Base-by-base conservation (phyloP, 2,888 invertebrate species). In the Chrysina gloriosa region DNA sequence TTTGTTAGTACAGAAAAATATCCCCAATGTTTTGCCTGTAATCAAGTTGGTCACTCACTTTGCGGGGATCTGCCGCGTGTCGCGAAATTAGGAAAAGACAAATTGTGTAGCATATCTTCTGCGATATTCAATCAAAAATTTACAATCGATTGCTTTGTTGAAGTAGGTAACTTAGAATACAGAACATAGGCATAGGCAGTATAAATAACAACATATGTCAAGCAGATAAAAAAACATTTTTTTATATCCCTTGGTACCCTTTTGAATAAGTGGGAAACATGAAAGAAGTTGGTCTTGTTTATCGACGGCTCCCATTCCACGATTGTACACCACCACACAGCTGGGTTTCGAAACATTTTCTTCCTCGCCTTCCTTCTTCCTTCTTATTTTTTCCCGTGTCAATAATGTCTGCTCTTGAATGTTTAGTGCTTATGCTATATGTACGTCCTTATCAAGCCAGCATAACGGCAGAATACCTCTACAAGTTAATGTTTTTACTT, bases 241-340 rank as follows among this genome's bases (percentile, higher is more conserved):
- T 69, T 63, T 69, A 47, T 73, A 75, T 7, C 72, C 65, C 48
- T 73, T 75, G 9, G 72, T 27, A 31, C 21, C 58, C 67, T 72
- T 68, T 52, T 69, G 65, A 69, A 71, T 75, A 31, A 74, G 56
- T 11, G 70, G 72, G 52, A 72, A 74, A 69, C 65, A 68, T 23
- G 72, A 61, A 47, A 68, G 61, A 36, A 68, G 63, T 54, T 73
- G 68, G 48, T 74, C 73, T 58, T 71, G 65, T 5, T 29, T 27
- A 63, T n/a, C n/a, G n/a, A n/a, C n/a, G n/a, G n/a, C n/a, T n/a
- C n/a, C n/a, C n/a, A n/a, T n/a, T n/a, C n/a, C n/a, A n/a, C n/a
- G n/a, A n/a, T n/a, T n/a, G n/a, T n/a, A n/a, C n/a, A n/a, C n/a
- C n/a, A n/a, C n/a, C n/a, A n/a, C n/a, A n/a, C n/a, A n/a, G n/a